These are phyloP conservation scores for Anguilla pacifica DNA, from an alignment of 2,797 vertebrate genomes.

Conservation along the genomic window DNA sequence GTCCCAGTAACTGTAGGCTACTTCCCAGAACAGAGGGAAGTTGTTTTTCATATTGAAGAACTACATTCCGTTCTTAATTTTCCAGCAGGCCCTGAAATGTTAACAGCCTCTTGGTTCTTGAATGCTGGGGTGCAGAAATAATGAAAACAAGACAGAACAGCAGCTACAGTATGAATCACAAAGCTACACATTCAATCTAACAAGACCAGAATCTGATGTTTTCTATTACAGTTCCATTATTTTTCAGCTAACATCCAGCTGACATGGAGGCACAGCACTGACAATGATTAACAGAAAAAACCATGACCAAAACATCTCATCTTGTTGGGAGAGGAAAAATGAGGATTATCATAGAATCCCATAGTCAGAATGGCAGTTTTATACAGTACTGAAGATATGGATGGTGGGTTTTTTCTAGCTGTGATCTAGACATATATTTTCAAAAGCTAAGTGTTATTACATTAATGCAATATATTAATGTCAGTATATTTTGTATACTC, in stretches of 20 bases:
- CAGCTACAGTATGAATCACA: not conserved
- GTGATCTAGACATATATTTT: not conserved
- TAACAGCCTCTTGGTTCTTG: not conserved
- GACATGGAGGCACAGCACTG: too few species aligned
- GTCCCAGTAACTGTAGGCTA: not conserved
- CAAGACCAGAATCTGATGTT: not conserved
- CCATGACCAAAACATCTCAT: too few species aligned
- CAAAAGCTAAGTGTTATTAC: not conserved
- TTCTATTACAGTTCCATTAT: too few species aligned
- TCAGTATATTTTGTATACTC: not conserved
- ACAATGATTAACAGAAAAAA: not conserved
- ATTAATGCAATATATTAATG: not conserved
- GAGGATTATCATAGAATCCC: not conserved
- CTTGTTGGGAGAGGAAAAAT: not conserved
- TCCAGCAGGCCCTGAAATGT: not conserved
- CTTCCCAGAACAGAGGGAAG: too few species aligned
- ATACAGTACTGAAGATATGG: not conserved
- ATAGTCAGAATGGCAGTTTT: not conserved
- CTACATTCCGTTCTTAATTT: not conserved
- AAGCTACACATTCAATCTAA: not conserved
- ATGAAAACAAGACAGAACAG: not conserved
- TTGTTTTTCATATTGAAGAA: not conserved
- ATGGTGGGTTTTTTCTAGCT: too few species aligned
- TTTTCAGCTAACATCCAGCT: not conserved
- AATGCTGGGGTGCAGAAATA: not conserved